Conservation (phyloP, 2,113 vertebrate species). For the Atractosteus spatula region DNA sequence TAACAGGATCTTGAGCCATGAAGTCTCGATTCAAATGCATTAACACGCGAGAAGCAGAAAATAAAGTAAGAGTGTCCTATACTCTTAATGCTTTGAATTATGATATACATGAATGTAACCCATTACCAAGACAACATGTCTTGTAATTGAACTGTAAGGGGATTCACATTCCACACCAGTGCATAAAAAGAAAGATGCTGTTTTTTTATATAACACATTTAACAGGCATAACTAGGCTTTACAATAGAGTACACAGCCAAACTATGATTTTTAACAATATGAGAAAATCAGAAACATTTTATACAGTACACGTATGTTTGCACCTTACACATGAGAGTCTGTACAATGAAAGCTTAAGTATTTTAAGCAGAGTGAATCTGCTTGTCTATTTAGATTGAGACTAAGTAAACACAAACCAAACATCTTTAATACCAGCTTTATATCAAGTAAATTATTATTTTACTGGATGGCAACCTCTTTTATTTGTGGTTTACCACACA, state of each 20-base stretch:
- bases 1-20: constrained; percentile 51
- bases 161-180: constrained; percentile 30
- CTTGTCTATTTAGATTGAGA: constrained; percentile 47
- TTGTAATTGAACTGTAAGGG: constrained; percentile 49
- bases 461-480: constrained; percentile 62
- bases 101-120: constrained; percentile 46
- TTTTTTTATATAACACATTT: no score
- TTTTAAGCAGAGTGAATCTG: constrained; percentile 62
- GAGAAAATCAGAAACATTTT: not conserved
- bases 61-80: constrained; percentile 19
- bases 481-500: constrained; percentile 65
- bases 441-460: constrained; percentile 63
- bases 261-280: no score
- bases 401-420: constrained; percentile 67
- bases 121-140: constrained; percentile 51
- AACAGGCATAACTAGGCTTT: no score
- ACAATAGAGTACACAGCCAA: no score
- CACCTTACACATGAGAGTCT: not conserved
- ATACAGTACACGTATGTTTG: not conserved
- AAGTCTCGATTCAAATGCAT: constrained; percentile 58
- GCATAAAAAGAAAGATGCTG: not conserved
- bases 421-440: constrained; percentile 60
- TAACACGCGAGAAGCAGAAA: constrained; percentile 36
- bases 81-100: constrained; percentile 26
- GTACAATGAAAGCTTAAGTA: constrained; percentile 35